These are phyloP conservation scores for Salarias fasciatus DNA, from an alignment of 2,797 vertebrate genomes.

Conservation along the genomic window DNA sequence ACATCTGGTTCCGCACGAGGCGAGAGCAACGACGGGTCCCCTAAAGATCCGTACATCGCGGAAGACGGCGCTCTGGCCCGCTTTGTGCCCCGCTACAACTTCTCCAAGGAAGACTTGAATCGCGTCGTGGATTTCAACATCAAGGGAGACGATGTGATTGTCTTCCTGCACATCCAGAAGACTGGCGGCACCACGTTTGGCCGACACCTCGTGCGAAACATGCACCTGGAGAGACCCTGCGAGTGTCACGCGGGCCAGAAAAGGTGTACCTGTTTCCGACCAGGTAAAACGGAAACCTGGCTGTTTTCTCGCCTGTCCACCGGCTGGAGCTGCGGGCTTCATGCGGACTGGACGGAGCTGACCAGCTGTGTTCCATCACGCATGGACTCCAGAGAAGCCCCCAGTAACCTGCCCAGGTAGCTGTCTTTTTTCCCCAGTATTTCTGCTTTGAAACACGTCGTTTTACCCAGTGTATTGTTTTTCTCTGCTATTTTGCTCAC, in stretches of 20 bases:
- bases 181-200: constrained; percentile 97
- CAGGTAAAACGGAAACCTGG: constrained; percentile 94
- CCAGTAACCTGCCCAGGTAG: constrained; percentile 62
- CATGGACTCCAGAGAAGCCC: constrained; percentile 84
- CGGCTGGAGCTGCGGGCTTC: constrained; percentile 97
- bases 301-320: constrained; percentile 98
- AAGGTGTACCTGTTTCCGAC: constrained; percentile 94
- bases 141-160: constrained; percentile 93
- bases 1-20: constrained; percentile 35
- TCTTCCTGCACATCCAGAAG: constrained; percentile 97
- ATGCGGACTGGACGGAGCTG: constrained; percentile 98
- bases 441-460: no score
- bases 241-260: constrained; percentile 95
- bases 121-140: constrained; percentile 92
- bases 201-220: constrained; percentile 94
- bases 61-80: constrained; percentile 91
- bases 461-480: no score
- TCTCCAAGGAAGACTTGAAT: constrained; percentile 86
- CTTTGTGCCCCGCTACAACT: constrained; percentile 92
- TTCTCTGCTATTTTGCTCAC: no score
- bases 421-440: no score
- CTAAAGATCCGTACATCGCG: constrained; percentile 89
- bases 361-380: constrained; percentile 92
- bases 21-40: constrained; percentile 47
- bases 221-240: constrained; percentile 94